These are phyloP conservation scores for Eudasyphora cyanicolor DNA, from an alignment of 2,888 invertebrate genomes.

Conservation along the genomic window DNA sequence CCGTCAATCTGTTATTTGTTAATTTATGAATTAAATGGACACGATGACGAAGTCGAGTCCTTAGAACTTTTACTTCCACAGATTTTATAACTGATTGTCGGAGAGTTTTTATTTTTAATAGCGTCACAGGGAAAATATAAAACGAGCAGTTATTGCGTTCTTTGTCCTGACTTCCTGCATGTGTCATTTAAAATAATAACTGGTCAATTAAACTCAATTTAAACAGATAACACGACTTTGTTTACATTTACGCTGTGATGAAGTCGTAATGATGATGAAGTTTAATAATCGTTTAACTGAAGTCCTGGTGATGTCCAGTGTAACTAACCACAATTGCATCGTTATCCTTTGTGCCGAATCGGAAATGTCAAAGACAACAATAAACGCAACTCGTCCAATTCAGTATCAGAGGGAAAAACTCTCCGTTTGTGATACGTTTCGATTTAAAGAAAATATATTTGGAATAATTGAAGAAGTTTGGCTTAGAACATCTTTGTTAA, in stretches of 20 bases:
- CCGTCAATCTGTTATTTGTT: neutral
- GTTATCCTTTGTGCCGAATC: neutral
- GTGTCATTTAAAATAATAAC: conserved; percentile 59
- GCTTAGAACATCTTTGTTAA: too few species aligned
- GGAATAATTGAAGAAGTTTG: too few species aligned
- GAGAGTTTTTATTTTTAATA: neutral
- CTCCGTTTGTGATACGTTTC: too few species aligned
- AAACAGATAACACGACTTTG: conserved; percentile 22
- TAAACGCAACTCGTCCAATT: neutral
- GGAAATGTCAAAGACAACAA: neutral
- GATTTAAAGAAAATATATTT: too few species aligned
- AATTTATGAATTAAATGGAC: neutral
- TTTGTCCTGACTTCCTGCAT: neutral
- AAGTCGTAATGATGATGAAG: neutral
- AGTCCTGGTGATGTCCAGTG: neutral
- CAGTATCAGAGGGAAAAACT: too few species aligned
- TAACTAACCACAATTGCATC: conserved; percentile 21
- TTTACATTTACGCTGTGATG: neutral
- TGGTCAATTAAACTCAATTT: conserved; percentile 44
- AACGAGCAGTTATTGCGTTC: conserved; percentile 17
- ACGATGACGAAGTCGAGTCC: too few species aligned
- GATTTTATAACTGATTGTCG: neutral
- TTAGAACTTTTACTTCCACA: neutral
- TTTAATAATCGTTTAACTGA: conserved; percentile 43
- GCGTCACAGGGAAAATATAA: neutral